Evolutionary conservation across 2,113 vertebrate species (phyloP).

Genomic region (Lycocorax pyrrhopterus): DNA sequence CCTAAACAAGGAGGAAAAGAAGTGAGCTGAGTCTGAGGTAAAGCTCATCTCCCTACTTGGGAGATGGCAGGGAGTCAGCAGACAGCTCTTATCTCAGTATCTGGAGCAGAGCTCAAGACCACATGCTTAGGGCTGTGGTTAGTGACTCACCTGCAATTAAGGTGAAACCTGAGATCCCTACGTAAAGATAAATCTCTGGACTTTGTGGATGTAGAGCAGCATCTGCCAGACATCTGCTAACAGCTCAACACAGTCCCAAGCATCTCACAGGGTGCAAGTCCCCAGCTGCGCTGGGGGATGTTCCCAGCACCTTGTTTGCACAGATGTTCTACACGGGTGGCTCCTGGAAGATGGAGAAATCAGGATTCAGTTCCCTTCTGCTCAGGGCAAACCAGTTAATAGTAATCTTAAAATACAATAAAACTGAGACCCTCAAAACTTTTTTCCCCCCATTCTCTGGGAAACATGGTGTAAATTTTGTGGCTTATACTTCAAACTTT

Average conservation of each 20-base stretch:
- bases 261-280: neutral
- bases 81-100: conserved; percentile 4
- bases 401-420: neutral
- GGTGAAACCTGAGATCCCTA: neutral
- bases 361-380: neutral
- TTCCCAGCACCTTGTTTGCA: neutral
- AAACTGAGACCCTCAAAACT: neutral
- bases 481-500: neutral
- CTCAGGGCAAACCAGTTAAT: neutral
- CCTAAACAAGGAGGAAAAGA: neutral
- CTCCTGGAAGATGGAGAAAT: neutral
- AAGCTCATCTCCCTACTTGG: neutral
- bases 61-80: neutral
- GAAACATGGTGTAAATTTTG: neutral
- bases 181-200: neutral
- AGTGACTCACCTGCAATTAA: neutral
- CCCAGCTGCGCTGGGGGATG: neutral
- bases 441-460: rapidly evolving
- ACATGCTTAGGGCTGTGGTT: neutral
- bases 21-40: neutral
- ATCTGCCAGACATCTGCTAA: neutral
- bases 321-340: rapidly evolving
- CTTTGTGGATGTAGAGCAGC: neutral
- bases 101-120: neutral
- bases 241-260: neutral